Base-by-base conservation (phyloP, 1,140 invertebrate species). In the Drosophila orena region DNA sequence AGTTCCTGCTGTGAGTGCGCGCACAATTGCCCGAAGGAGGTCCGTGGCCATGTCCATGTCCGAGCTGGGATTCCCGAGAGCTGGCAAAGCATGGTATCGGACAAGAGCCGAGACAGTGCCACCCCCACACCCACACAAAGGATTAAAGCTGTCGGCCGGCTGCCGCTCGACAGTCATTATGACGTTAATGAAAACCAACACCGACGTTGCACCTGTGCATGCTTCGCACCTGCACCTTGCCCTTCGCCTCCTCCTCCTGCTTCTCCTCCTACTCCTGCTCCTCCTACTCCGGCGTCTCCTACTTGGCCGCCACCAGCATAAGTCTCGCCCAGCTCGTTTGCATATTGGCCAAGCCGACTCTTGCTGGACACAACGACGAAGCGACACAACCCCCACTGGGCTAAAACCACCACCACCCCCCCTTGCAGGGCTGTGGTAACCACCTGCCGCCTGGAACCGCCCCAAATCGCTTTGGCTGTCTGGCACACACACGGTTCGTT, bases 181-280 rank as follows among this genome's bases (percentile, higher is more conserved):
- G 80, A 89, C 73, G 79, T 90, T 89, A 89, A 84, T 89, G 84
- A 84, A 89, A 89, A 83, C 77, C 80, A 89, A 89, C 79, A 89
- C 84, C 79, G 61, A 60, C 61, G 61, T 62, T 64, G 79, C 83
- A 88, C 75, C 84, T 89, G 84, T 86, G 70, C 79, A 65, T 68
- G 83, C 62, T 89, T 86, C 84, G 81, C 84, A 86, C 83, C 79
- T 86, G 81, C 75, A 44, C 5, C n/a, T n/a, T 24, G 40, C 40
- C 52, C 27, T 37, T 52, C 44, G 7, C 40, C n/a, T 42, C 5
- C 37, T 38, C 37, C 37, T n/a, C 50, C 27, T 22, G 44, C 40
- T 42, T 2, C 37, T 38, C 37, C 37, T n/a, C 50, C 27, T 22
- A 42, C 40, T 3, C 35, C 35, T 37, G 10, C 10, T 10, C 34